A percentile compares a stretch with the other conserved stretches of the same genome.
Evolutionary conservation across 2,113 vertebrate genomes (phyloP).

Genomic region (Cyprinodon tularosa): DNA sequence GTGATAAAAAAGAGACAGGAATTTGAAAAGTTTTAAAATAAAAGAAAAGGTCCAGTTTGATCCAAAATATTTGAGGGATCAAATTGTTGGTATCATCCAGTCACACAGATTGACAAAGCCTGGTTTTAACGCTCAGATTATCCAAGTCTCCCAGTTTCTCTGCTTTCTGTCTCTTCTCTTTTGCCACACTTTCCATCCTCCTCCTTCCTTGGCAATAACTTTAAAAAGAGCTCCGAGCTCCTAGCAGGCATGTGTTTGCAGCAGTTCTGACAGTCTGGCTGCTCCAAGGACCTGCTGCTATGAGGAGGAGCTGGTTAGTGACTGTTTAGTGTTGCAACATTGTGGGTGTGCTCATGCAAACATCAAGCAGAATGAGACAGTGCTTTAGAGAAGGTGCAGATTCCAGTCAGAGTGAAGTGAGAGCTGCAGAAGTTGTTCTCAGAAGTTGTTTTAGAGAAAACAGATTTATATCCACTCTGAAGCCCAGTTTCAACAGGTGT

Average conservation of each 20-base stretch:
- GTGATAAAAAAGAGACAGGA: not conserved
- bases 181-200: constrained; percentile 51
- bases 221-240: constrained; percentile 51
- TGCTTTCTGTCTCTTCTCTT: constrained; percentile 40
- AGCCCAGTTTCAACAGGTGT: not conserved
- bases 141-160: constrained; percentile 45
- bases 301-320: constrained; percentile 27
- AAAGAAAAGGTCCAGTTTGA: not conserved
- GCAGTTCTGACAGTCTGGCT: constrained; percentile 65
- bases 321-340: constrained; percentile 6
- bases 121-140: constrained; percentile 33
- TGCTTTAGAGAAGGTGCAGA: not conserved
- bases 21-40: not conserved
- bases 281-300: constrained; percentile 68
- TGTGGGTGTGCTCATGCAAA: constrained; percentile 44
- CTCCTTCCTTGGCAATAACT: constrained; percentile 48
- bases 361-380: constrained; percentile 25
- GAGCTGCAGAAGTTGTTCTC: not conserved
- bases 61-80: constrained; percentile 47
- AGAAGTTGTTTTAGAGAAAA: not conserved
- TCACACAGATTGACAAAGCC: constrained; percentile 47
- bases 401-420: not conserved
- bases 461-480: not conserved
- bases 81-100: constrained; percentile 39
- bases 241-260: constrained; percentile 60